Evolutionary conservation across 2,113 vertebrate genomes (phyloP).

Genomic region (Elephas maximus): DNA sequence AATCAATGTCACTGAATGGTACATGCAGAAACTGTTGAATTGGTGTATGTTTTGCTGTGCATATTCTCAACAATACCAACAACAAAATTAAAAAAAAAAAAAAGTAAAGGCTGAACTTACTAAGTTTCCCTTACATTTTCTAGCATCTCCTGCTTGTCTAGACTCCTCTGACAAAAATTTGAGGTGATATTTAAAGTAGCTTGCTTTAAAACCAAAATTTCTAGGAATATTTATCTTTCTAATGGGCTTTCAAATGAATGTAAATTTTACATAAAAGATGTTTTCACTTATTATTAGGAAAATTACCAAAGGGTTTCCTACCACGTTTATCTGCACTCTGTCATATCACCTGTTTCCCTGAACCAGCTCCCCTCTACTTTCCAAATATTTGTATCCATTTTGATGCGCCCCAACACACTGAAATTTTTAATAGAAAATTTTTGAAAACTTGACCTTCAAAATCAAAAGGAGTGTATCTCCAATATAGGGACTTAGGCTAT

Average conservation of each 20-base stretch:
- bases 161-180: not conserved
- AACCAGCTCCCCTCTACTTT: not conserved
- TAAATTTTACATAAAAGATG: not conserved
- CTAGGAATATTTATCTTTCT: not conserved
- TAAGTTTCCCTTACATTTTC: not conserved
- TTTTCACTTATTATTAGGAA: not conserved
- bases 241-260: constrained; percentile 23
- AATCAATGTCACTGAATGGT: no score
- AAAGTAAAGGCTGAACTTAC: not conserved
- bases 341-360: not conserved
- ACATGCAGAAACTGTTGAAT: no score
- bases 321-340: not conserved
- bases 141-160: not conserved
- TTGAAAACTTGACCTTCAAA: constrained; percentile 35
- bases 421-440: not conserved
- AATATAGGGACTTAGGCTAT: not conserved
- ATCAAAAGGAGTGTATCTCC: not conserved
- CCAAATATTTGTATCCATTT: not conserved
- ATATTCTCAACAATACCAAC: no score
- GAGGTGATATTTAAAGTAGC: not conserved
- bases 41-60: no score
- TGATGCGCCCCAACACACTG: not conserved
- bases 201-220: not conserved
- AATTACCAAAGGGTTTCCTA: not conserved
- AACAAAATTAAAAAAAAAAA: no score